These are phyloP conservation scores for Chaetoderma sp. DNA, from an alignment of 2,888 invertebrate species.

Conservation along the genomic window DNA sequence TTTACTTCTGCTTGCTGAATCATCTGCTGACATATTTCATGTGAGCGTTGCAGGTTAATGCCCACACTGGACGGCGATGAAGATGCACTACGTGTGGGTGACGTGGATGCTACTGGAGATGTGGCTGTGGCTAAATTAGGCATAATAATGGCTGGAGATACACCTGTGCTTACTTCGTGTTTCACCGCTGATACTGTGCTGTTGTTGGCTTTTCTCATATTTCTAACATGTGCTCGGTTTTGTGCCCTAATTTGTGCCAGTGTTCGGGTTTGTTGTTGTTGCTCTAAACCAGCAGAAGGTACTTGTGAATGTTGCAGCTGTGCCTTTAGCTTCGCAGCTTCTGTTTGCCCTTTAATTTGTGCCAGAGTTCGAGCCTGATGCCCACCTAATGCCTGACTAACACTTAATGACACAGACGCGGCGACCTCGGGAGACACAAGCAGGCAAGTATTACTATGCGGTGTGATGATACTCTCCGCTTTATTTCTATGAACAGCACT, in stretches of 20 bases:
- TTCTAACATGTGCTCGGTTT: slow-evolving; percentile 44
- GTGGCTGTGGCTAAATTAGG: slow-evolving; percentile 37
- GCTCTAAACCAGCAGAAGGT: neutral
- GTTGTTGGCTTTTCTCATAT: neutral
- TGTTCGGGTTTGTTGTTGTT: slow-evolving; percentile 52
- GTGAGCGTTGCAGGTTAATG: slow-evolving; percentile 92
- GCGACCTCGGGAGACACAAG: slow-evolving; percentile 4
- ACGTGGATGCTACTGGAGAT: neutral
- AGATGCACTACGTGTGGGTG: neutral
- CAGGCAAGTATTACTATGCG: neutral
- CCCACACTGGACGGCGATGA: slow-evolving; percentile 39
- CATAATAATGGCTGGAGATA: too few species aligned
- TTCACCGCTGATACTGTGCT: slow-evolving; percentile 19
- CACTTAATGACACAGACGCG: neutral
- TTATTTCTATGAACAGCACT: neutral
- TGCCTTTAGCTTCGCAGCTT: slow-evolving; percentile 14
- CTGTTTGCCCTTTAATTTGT: slow-evolving; percentile 56
- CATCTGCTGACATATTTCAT: slow-evolving; percentile 84
- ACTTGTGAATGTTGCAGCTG: too few species aligned
- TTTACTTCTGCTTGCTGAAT: too few species aligned
- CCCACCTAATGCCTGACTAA: slow-evolving; percentile 20
- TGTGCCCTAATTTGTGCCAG: slow-evolving; percentile 66
- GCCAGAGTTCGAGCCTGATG: slow-evolving; percentile 61
- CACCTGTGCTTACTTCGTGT: too few species aligned
- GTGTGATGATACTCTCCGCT: neutral